Conservation (phyloP, 2,888 invertebrate genomes). For the Ectobius pallidus region DNA sequence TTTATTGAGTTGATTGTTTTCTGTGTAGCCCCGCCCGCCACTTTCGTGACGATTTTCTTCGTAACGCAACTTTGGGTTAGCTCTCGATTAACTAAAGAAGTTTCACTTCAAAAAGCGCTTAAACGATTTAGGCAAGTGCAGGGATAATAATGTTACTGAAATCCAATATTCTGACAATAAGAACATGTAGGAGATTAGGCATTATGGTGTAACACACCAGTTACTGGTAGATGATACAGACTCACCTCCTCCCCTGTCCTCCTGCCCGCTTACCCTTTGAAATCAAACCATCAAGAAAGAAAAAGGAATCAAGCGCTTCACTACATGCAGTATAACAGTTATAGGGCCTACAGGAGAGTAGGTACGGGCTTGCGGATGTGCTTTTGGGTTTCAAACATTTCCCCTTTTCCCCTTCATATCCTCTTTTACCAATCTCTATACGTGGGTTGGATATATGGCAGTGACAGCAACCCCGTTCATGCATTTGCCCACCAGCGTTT, state of each 20-base stretch:
- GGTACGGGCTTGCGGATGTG: conserved; percentile 23
- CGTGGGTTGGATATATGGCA: conserved; percentile 15
- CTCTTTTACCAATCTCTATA: conserved; percentile 28
- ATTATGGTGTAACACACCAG: conserved; percentile 7
- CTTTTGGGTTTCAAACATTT: conserved; percentile 24
- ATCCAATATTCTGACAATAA: too few relatives aligned
- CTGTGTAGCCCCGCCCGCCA: too few relatives aligned
- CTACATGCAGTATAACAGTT: conserved; percentile 6
- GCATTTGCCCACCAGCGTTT: conserved; percentile 30
- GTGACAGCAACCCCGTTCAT: conserved; percentile 19
- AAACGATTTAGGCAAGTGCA: too few relatives aligned
- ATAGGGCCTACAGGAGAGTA: too few relatives aligned
- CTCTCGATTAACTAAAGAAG: too few relatives aligned
- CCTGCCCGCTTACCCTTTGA: conserved; percentile 39
- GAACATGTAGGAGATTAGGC: too few relatives aligned
- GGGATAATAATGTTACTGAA: too few relatives aligned
- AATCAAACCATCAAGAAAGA: conserved; percentile 39
- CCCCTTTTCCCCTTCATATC: background rate
- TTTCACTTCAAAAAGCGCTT: too few relatives aligned
- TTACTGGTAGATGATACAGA: conserved; percentile 30
- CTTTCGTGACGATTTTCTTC: too few relatives aligned
- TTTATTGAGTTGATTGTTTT: too few relatives aligned
- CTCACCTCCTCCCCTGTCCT: background rate
- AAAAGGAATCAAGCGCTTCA: conserved; percentile 32
- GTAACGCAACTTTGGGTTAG: too few relatives aligned